Evolutionary conservation across 2,797 vertebrate species (phyloP), one percentile per base, ranked within the genome.

Genomic region (Coregonus suidteri): DNA sequence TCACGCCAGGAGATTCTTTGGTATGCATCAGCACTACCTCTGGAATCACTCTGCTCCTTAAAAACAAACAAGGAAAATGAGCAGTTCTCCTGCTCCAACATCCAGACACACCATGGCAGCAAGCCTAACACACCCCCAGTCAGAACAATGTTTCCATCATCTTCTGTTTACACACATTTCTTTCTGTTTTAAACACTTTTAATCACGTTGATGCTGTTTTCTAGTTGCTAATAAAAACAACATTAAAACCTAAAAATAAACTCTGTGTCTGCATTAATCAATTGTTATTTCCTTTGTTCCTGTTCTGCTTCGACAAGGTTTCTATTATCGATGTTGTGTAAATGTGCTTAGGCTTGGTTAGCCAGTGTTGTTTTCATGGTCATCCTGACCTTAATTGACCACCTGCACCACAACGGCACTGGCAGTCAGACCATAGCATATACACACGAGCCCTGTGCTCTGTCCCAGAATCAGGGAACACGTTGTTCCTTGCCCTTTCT

Each of bases 251-350:
- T 11, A 47, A 9, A 20, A 14, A 52, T 30, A 71, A 53, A 71
- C 70, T 51, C 41, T 51, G 69, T 9, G 69, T 30, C 69, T 71
- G 35, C 41, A 71, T 71, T 13, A 14, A 71, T 71, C 14, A 52
- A 71, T 7, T 13, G 25, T 52, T 71, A 7, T 71, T 51, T 15
- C 18, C 69, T 71, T 53, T 35, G 20, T 64, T 64, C 25, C 7
- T 6, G 65, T 30, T 31, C 13, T 67, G 15, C 4, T 66, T 51
- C 18, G 41, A 51, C 47, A 47, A 20, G 25, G n/a, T 71, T 47
- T 51, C 47, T 71, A 52, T 71, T 25, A 25, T 25, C 25, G 25
- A 25, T 25, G 25, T 25, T 25, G 25, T 25, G 25, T 25, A 25
- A 14, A 66, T 66, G 25, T 66, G 5, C 15, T 31, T 67, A 30